Conservation (phyloP, 1,140 invertebrate species). For the Drosophila quadrilineata region DNA sequence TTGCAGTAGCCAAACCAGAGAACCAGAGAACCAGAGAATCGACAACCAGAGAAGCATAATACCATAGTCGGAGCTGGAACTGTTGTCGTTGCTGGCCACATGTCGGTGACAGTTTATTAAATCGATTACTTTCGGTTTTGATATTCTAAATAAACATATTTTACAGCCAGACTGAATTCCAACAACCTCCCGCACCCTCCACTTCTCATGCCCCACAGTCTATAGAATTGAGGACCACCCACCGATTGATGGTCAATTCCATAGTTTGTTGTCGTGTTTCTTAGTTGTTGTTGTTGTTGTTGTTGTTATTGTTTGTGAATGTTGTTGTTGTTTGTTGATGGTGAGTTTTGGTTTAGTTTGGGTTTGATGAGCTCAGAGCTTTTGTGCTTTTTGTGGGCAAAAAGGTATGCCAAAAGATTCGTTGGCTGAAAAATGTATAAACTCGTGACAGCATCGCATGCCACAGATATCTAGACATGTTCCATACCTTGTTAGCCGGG, state of each 20-base stretch:
- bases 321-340: constrained; percentile 15
- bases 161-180: constrained; percentile 17
- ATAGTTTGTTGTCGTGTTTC: constrained; percentile 19
- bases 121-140: constrained; percentile 80
- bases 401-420: no score
- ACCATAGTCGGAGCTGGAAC: constrained; percentile 9
- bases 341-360: constrained; percentile 13
- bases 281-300: constrained; percentile 22
- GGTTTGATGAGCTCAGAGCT: no score
- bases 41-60: no score
- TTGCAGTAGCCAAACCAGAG: constrained; percentile 48
- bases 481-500: constrained; percentile 23
- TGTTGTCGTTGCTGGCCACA: constrained; percentile 44
- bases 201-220: no score
- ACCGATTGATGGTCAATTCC: constrained; percentile 42
- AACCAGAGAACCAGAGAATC: no score
- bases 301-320: constrained; percentile 16
- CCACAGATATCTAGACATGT: constrained; percentile 1
- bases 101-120: constrained; percentile 81
- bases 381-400: no score
- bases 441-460: constrained; percentile 51
- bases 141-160: constrained; percentile 81
- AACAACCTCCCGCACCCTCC: no score
- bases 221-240: constrained; percentile 40
- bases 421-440: constrained; percentile 52